Conservation (phyloP, 2,113 vertebrate genomes). For the Grammomys surdaster region DNA sequence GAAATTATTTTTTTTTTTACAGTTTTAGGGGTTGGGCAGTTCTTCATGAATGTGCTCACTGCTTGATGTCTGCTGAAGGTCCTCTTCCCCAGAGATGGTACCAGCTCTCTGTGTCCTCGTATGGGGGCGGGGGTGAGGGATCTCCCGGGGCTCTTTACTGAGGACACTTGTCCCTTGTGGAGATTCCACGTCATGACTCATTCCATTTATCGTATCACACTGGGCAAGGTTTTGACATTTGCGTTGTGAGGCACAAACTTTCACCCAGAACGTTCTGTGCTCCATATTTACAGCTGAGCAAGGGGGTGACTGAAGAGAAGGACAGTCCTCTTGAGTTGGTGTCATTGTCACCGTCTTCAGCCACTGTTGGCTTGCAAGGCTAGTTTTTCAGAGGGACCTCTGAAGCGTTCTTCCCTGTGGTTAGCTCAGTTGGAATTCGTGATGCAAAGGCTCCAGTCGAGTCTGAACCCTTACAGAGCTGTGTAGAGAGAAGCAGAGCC, state of each 20-base stretch:
- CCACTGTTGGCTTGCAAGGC: neutral
- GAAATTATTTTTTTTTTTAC: neutral
- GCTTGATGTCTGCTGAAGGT: neutral
- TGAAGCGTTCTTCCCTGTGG: conserved; percentile 78
- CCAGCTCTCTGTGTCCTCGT: neutral
- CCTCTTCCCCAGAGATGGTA: neutral
- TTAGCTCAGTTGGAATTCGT: conserved; percentile 65
- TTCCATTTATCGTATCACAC: neutral
- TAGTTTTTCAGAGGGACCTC: conserved; percentile 72
- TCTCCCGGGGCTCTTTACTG: neutral
- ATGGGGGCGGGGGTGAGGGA: fast-evolving
- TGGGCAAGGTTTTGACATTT: neutral
- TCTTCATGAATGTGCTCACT: neutral
- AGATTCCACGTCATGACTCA: neutral
- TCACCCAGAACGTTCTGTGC: neutral
- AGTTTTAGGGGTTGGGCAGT: neutral
- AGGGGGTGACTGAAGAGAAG: neutral
- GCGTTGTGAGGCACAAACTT: neutral
- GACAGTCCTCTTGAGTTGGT: neutral
- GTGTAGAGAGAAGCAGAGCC: conserved; percentile 78
- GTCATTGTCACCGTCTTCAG: neutral
- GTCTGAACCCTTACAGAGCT: conserved; percentile 75
- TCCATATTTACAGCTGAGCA: neutral
- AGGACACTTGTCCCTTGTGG: neutral
- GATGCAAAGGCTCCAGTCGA: conserved; percentile 70